phyloP scores from a whole-genome alignment of 1,140 invertebrate species.

The Lepidurus arcticus region DNA sequence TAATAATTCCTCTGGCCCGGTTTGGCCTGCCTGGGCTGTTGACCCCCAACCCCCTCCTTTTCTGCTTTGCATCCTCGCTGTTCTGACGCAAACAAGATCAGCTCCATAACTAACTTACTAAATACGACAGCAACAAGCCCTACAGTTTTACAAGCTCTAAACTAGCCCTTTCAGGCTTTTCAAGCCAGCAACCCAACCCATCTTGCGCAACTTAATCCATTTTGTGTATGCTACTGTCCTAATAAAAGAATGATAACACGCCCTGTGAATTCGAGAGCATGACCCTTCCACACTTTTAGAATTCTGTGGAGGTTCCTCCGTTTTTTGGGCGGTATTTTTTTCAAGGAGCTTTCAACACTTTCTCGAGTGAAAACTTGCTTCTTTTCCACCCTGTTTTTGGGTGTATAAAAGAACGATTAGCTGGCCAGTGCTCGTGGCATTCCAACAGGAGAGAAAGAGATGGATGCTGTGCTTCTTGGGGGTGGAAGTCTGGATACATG shows the following conservation, averaged over 20 bases:
- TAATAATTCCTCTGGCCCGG: slow-evolving; percentile 1
- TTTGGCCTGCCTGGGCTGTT: neutral
- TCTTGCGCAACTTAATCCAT: neutral
- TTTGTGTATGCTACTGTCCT: too few relatives aligned
- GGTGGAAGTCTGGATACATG: neutral
- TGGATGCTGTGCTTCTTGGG: neutral
- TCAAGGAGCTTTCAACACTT: neutral
- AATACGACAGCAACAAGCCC: neutral
- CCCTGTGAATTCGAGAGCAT: too few relatives aligned
- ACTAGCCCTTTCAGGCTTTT: neutral
- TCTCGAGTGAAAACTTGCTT: neutral
- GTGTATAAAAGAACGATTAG: slow-evolving; percentile 6
- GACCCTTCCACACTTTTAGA: too few relatives aligned
- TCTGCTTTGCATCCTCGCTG: slow-evolving; percentile 9
- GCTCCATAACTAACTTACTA: neutral
- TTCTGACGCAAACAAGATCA: slow-evolving; percentile 3
- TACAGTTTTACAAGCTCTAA: neutral
- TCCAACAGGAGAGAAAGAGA: neutral
- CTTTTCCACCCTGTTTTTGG: neutral
- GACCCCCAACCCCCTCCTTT: neutral
- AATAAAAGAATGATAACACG: too few relatives aligned
- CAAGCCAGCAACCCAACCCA: neutral
- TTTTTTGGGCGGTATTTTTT: neutral
- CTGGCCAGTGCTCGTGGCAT: slow-evolving; percentile 17
- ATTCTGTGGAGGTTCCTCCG: too few relatives aligned